Base-by-base conservation (phyloP, 2,113 vertebrate genomes). In the Hippopotamus amphibius region DNA sequence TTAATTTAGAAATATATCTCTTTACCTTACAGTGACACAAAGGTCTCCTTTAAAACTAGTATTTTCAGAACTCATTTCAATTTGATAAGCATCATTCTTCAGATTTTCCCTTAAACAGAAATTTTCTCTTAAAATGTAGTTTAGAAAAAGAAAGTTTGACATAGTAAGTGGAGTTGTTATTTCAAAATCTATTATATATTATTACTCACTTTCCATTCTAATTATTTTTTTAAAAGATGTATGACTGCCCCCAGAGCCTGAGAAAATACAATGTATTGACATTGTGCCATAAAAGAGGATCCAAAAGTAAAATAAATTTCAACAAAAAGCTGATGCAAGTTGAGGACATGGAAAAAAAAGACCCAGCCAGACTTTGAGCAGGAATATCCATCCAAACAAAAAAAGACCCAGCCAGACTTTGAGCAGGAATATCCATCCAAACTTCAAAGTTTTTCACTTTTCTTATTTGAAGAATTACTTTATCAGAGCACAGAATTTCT, bases 1-100 rank as follows among this genome's bases (percentile, higher is more conserved):
- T 92, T 94, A 93, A 65, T 59, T 94, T 46, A 86, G 53, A 93
- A 94, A 82, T 81, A n/a, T 33, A 43, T 41, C 68, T 76, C 37
- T 68, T 96, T 93, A 41, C 6, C 8, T 4, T 68, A 66, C 53
- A 66, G 33, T 80, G 48, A 59, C 12, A 57, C 6, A 95, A 48
- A 15, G 7, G 16, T 83, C 7, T 37, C 30, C 26, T 96, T 74
- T 74, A 92, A 94, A 85, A 43, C n/a, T 76, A 57, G 3, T 46
- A 59, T 74, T 88, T 94, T 74, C 53, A 81, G 69, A 89, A 77
- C 7, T 79, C 43, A 69, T 6, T 74, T 85, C 43, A n/a, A 16
- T 68, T 81, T 88, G 81, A 53, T 57, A 94, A 95, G 16, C n/a
- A 57, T 33, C 1, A 15, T 13, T 55, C 22, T 80, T 91, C 10